Percentiles rank a stretch among this genome's conserved stretches.
phyloP scores from a whole-genome alignment of 2,888 invertebrate genomes.

The Platynereis dumerilii region DNA sequence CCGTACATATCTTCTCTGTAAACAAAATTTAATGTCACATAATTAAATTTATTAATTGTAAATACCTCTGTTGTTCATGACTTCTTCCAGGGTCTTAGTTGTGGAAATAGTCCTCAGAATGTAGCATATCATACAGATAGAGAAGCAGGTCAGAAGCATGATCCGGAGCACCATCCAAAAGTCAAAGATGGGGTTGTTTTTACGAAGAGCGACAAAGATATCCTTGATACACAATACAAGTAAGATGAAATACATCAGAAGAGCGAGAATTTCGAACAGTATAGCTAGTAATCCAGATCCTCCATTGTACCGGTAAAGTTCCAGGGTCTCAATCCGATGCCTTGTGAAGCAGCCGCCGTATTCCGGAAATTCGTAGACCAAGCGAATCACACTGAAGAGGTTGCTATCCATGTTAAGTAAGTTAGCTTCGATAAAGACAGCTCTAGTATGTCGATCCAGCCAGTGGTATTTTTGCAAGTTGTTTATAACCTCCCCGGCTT shows the following conservation, averaged over 20 bases:
- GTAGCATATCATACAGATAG: conserved; percentile 9
- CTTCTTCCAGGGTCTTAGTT: conserved; percentile 7
- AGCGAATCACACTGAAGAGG: conserved; percentile 43
- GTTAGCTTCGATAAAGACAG: conserved; percentile 49
- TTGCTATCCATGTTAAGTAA: conserved; percentile 50
- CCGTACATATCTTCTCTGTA: no score
- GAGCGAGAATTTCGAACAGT: conserved; percentile 1
- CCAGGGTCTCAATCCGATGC: conserved; percentile 7
- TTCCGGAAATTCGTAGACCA: conserved; percentile 46
- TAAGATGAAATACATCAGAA: conserved; percentile 13
- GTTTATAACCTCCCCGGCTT: not conserved
- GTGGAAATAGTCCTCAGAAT: conserved; percentile 12
- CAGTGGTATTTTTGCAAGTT: conserved; percentile 38
- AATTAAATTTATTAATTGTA: not conserved
- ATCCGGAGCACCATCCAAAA: conserved; percentile 15
- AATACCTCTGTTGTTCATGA: conserved; percentile 16
- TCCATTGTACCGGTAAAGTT: conserved; percentile 24
- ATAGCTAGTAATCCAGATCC: conserved; percentile 13
- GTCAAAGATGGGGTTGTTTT: not conserved
- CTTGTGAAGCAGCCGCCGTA: conserved; percentile 4
- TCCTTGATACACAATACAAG: not conserved
- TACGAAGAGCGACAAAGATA: not conserved
- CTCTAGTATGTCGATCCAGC: conserved; percentile 49
- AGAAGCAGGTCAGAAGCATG: not conserved
- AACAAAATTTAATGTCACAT: no score